Evolutionary conservation across 2,888 invertebrate species (phyloP), one percentile per base, ranked within the genome.

Genomic region (Ormyrus thymus): DNA sequence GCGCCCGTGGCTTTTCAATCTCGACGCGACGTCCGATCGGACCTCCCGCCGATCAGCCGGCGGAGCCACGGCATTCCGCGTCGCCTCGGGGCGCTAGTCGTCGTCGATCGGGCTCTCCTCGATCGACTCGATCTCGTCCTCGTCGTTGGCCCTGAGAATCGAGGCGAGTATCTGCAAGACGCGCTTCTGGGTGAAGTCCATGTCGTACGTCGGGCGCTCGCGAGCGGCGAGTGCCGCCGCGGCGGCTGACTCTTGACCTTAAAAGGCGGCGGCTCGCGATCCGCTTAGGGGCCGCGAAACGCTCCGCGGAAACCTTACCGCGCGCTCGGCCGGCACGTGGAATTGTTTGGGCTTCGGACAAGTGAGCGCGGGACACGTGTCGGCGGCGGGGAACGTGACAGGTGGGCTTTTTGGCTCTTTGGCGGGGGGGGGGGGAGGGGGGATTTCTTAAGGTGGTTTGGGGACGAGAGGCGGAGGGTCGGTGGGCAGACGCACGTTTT

Each of bases 121-220:
- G 15, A 86, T 85, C 11, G 81, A 83, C 6, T 80, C 76, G 29
- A 82, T 83, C 29, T 29, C 29, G 29, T 87, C 85, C 5, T 87
- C 85, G 46, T 81, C 79, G 29, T 70, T 66, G 50, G 86, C 84
- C 59, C 82, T 83, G 43, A 86, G 82, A 15, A 89, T 89, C 51
- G 85, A 84, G n/a, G 81, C 83, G 0, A 88, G 82, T 82, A 89
- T 88, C 46, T 87, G 83, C 29, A 86, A 78, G n/a, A 89, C 84
- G 9, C 87, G 83, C 70, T 87, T 86, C 72, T 87, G 86, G 69
- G 86, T 87, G 68, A 88, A 88, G 85, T 89, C 88, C 87, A 89
- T n/a, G n/a, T 89, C 82, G 80, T 85, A 83, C 74, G 64, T 74
- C 56, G 79, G 58, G 77, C 76, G 82, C 82, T 77, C 85, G 78